These are phyloP conservation scores for Balearica regulorum DNA, from an alignment of 2,797 vertebrate species.

Conservation along the genomic window DNA sequence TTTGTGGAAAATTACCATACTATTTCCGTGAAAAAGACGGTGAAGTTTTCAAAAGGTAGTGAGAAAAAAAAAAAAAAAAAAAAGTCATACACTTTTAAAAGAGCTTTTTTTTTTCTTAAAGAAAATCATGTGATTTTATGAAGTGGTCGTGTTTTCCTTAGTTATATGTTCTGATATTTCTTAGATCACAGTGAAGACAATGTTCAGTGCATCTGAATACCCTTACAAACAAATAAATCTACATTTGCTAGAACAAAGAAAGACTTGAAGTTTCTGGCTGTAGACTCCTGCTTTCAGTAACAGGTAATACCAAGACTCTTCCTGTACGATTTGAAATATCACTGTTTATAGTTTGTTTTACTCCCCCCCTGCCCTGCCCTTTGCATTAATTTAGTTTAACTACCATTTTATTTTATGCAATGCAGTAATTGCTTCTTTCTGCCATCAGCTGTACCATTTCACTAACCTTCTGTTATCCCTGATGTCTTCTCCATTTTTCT, in stretches of 20 bases:
- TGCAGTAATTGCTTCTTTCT: background rate
- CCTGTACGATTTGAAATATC: background rate
- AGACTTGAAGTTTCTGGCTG: background rate
- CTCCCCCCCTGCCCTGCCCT: too few species aligned
- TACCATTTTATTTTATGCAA: background rate
- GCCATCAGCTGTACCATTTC: background rate
- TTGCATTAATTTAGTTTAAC: background rate
- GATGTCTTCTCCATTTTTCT: background rate
- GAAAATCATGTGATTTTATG: background rate
- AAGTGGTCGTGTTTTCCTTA: background rate
- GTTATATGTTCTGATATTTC: background rate
- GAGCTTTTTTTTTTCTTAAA: background rate
- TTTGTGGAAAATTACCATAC: background rate
- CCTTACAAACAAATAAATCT: background rate
- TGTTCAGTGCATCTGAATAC: background rate
- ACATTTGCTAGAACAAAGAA: background rate
- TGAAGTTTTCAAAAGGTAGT: background rate
- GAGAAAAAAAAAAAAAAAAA: background rate
- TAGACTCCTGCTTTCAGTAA: background rate
- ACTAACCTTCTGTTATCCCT: background rate
- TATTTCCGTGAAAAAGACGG: background rate
- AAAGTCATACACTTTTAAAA: background rate
- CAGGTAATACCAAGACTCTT: background rate
- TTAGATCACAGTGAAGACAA: background rate
- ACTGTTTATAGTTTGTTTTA: background rate